phyloP scores from a whole-genome alignment of 1,140 invertebrate genomes.

The Hestina assimilis region DNA sequence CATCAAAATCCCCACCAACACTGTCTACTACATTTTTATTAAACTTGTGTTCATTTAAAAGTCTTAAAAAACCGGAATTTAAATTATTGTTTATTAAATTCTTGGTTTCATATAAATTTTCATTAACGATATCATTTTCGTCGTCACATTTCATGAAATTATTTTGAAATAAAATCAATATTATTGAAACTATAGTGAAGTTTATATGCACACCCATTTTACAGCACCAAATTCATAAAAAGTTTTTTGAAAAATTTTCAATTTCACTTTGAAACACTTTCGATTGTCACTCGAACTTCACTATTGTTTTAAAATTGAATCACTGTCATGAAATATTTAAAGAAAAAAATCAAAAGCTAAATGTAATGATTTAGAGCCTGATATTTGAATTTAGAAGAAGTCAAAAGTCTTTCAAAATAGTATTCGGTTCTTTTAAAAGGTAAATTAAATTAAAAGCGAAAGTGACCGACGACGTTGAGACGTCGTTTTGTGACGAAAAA shows the following conservation, averaged over 20 bases:
- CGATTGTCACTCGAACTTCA: no score
- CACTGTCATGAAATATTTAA: no score
- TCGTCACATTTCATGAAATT: conserved; percentile 2
- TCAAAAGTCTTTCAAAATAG: not conserved
- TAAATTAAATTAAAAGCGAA: conserved; percentile 40
- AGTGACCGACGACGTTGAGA: conserved; percentile 33
- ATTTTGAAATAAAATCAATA: not conserved
- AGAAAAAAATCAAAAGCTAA: no score
- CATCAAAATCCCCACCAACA: conserved; percentile 38
- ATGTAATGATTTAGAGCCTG: no score
- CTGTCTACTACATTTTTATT: conserved; percentile 43
- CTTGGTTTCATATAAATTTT: conserved; percentile 33
- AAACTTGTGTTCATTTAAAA: conserved; percentile 50
- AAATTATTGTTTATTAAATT: conserved; percentile 36
- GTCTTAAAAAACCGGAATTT: conserved; percentile 35
- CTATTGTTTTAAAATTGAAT: no score
- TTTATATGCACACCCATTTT: not conserved
- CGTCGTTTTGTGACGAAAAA: conserved; percentile 50
- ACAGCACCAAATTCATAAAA: no score
- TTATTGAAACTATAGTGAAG: not conserved
- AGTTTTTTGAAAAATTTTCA: no score
- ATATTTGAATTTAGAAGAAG: no score
- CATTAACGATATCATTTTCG: conserved; percentile 20
- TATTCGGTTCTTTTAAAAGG: not conserved
- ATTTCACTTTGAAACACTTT: no score